phyloP scores from a whole-genome alignment of 2,888 invertebrate species.

The Nowickia ferox region DNA sequence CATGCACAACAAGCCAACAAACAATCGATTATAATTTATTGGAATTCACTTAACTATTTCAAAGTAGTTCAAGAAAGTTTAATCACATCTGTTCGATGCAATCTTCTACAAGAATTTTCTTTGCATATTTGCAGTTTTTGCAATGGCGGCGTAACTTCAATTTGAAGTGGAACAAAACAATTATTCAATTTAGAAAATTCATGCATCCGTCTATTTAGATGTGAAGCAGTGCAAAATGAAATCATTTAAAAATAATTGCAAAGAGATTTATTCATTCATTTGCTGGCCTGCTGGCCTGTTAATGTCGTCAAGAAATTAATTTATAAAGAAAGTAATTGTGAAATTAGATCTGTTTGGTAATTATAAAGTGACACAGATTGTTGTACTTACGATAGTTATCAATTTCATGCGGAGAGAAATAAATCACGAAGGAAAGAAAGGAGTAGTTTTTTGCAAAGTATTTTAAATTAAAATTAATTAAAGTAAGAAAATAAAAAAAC shows the following conservation, averaged over 20 bases:
- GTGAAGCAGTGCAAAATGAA: constrained; percentile 12
- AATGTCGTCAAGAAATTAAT: neutral
- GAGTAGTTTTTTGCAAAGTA: too few relatives aligned
- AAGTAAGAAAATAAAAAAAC: too few relatives aligned
- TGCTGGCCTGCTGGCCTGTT: neutral
- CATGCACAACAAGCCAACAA: constrained; percentile 30
- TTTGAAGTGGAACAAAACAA: constrained; percentile 53
- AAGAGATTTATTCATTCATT: neutral
- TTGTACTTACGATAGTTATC: too few relatives aligned
- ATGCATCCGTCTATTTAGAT: constrained; percentile 12
- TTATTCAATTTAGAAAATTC: constrained; percentile 59
- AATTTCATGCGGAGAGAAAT: too few relatives aligned
- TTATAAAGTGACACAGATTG: too few relatives aligned
- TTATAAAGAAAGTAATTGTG: neutral
- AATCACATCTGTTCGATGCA: constrained; percentile 65
- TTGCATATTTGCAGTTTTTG: constrained; percentile 55
- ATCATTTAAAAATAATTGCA: constrained; percentile 16
- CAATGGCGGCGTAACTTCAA: constrained; percentile 43
- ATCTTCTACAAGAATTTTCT: constrained; percentile 61
- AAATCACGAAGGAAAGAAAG: too few relatives aligned
- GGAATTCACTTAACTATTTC: constrained; percentile 65
- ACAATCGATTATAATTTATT: constrained; percentile 70
- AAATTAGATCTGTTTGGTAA: neutral
- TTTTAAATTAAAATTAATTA: too few relatives aligned
- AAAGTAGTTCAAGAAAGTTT: constrained; percentile 71